These are phyloP conservation scores for Crenuchus spilurus DNA, from an alignment of 2,797 vertebrate species.

Conservation along the genomic window DNA sequence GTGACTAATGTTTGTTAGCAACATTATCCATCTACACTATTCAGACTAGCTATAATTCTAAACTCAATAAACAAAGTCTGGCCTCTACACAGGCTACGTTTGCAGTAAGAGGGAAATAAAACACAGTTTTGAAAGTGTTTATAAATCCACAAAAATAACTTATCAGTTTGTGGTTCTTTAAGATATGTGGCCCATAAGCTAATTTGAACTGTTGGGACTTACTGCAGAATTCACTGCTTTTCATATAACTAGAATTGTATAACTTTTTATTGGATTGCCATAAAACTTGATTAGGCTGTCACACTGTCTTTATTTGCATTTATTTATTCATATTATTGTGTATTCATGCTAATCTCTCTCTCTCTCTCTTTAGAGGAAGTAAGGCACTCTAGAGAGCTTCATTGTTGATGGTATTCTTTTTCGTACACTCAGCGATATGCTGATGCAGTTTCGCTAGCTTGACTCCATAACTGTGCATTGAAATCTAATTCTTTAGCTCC, in stretches of 20 bases:
- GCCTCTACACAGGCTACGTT: too few relatives aligned
- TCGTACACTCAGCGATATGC: constrained; percentile 55
- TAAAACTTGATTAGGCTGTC: constrained; percentile 13
- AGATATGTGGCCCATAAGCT: constrained; percentile 35
- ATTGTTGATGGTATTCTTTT: constrained; percentile 58
- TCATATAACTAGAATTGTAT: background rate
- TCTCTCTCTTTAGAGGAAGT: background rate
- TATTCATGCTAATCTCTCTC: constrained; percentile 9
- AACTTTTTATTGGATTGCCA: constrained; percentile 17
- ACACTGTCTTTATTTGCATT: constrained; percentile 20
- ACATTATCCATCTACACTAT: too few relatives aligned
- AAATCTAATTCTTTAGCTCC: constrained; percentile 62
- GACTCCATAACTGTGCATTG: constrained; percentile 51
- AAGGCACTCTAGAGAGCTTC: constrained; percentile 56
- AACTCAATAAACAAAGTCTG: too few relatives aligned
- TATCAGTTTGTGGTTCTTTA: too few relatives aligned
- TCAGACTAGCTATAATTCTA: too few relatives aligned
- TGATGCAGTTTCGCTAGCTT: constrained; percentile 54
- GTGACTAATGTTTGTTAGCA: too few relatives aligned
- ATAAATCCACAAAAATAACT: too few relatives aligned
- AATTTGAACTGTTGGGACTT: constrained; percentile 51
- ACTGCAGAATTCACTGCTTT: background rate
- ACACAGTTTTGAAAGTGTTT: too few relatives aligned
- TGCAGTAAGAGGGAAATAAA: too few relatives aligned
- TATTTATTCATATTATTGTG: constrained; percentile 26